Conservation (phyloP, 2,113 vertebrate species). For the Triplophysa siluroides region DNA sequence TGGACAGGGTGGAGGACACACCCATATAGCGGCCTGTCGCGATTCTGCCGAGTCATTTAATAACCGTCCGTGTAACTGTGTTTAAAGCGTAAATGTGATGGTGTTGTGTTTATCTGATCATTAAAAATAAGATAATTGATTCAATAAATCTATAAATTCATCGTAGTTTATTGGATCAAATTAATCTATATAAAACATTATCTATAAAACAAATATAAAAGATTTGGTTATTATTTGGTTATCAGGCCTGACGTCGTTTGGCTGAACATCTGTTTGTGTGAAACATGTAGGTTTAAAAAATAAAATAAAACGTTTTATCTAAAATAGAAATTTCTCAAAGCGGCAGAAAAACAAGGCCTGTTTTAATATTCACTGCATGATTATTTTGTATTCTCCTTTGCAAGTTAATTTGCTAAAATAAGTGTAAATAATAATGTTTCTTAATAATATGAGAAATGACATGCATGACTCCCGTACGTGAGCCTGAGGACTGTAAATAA, state of each 20-base stretch:
- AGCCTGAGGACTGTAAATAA: not conserved
- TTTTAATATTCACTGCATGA: no score
- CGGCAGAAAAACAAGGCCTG: no score
- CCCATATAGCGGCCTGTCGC: not conserved
- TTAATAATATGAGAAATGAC: not conserved
- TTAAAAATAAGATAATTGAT: not conserved
- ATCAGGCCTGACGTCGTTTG: no score
- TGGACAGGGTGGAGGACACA: constrained; percentile 8
- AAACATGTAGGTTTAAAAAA: no score
- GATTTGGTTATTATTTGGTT: not conserved
- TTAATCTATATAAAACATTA: not conserved
- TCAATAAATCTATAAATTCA: not conserved
- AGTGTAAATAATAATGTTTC: not conserved
- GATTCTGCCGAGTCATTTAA: constrained; percentile 3
- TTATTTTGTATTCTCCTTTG: not conserved
- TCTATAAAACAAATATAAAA: not conserved
- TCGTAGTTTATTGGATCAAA: no score
- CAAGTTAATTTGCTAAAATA: not conserved
- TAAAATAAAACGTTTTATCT: no score
- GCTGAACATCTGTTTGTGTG: no score
- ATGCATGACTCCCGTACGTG: not conserved
- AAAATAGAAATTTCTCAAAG: no score
- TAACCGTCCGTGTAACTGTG: not conserved
- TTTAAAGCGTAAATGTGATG: not conserved
- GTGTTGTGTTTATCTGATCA: not conserved